Conservation (phyloP, 2,113 vertebrate species). For the Petrocephalus microphthalmus region DNA sequence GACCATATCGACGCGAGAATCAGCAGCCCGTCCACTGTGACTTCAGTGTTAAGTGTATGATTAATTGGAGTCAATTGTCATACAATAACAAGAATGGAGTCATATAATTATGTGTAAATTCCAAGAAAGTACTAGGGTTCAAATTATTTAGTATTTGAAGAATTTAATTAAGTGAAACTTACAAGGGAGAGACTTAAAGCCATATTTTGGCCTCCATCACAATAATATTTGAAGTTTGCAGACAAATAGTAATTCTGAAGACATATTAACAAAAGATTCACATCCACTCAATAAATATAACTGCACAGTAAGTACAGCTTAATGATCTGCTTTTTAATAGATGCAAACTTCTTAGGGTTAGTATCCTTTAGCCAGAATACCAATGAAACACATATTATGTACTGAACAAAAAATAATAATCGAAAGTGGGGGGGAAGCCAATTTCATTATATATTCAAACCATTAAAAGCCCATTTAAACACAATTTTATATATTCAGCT, state of each 20-base stretch:
- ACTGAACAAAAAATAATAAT: not conserved
- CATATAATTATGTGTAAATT: slow-evolving; percentile 99
- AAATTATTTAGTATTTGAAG: slow-evolving; percentile 75
- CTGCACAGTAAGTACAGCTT: slow-evolving; percentile 39
- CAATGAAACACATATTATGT: not conserved
- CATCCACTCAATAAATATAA: slow-evolving; percentile 53
- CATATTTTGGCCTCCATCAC: slow-evolving; percentile 83
- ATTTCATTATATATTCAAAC: not conserved
- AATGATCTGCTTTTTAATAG: slow-evolving; percentile 37
- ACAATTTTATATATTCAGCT: not conserved
- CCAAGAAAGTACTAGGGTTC: slow-evolving; percentile 97
- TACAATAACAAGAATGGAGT: slow-evolving; percentile 83
- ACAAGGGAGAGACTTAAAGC: slow-evolving; percentile 76
- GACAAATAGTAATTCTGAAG: slow-evolving; percentile 59
- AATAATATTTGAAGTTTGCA: slow-evolving; percentile 94
- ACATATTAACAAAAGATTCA: slow-evolving; percentile 61
- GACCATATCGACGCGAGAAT: slow-evolving; percentile 55
- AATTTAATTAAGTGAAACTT: slow-evolving; percentile 71
- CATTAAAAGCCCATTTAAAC: not conserved
- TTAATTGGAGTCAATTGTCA: slow-evolving; percentile 61
- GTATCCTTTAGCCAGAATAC: slow-evolving; percentile 32
- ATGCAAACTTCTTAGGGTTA: slow-evolving; percentile 40
- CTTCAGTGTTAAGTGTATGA: slow-evolving; percentile 67
- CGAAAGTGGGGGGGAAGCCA: not conserved
- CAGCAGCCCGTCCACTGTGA: slow-evolving; percentile 63